phyloP scores from a whole-genome alignment of 2,888 invertebrate genomes.

The Erpobdella octoculata region DNA sequence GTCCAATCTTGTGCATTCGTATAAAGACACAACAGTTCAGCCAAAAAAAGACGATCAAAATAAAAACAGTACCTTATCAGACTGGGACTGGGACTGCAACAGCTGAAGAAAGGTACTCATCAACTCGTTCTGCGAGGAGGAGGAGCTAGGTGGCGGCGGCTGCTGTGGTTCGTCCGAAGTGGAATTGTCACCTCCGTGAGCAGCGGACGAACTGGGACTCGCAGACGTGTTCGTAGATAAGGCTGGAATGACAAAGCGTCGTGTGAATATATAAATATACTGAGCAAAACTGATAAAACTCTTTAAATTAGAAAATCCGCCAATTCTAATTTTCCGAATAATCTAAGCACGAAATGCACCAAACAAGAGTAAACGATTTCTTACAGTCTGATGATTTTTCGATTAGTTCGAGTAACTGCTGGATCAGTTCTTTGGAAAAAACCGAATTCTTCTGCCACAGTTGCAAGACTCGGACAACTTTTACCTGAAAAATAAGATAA shows the following conservation, averaged over 20 bases:
- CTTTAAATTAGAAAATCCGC: too few relatives aligned
- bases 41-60: neutral
- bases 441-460: conserved; percentile 97
- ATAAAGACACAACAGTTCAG: neutral
- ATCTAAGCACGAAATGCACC: neutral
- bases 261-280: too few relatives aligned
- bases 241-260: too few relatives aligned
- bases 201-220: too few relatives aligned
- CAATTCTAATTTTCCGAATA: too few relatives aligned
- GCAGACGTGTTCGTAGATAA: too few relatives aligned
- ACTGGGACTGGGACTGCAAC: neutral
- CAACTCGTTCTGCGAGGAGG: neutral
- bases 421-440: conserved; percentile 84
- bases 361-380: neutral
- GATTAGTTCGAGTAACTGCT: conserved; percentile 48
- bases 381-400: conserved; percentile 26
- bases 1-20: too few relatives aligned
- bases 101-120: neutral
- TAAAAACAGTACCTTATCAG: neutral
- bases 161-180: neutral
- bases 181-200: neutral
- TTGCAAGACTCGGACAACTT: conserved; percentile 91
- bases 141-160: too few relatives aligned
- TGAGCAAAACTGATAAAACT: too few relatives aligned
- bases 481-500: conserved; percentile 59